Conservation (phyloP, 2,113 vertebrate genomes). For the Albula glossodonta region DNA sequence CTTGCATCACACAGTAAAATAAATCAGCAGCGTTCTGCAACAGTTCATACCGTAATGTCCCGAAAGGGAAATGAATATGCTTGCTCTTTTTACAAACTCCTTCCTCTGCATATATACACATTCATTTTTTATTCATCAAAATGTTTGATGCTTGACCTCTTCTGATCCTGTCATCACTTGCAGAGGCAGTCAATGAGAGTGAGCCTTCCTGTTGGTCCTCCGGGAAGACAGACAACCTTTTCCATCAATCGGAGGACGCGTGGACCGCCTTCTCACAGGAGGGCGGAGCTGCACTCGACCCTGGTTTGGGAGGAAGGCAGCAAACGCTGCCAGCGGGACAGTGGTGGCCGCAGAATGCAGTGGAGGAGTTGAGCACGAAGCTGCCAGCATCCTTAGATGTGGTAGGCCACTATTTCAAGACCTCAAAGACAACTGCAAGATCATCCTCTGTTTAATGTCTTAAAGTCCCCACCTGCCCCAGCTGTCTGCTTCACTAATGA, state of each 20-base stretch:
- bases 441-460: background rate
- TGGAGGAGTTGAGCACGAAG: slow-evolving; percentile 45
- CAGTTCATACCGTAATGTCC: background rate
- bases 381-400: slow-evolving; percentile 40
- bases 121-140: background rate
- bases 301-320: slow-evolving; percentile 7
- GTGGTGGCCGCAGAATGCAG: slow-evolving; percentile 63
- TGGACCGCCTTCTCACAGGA: slow-evolving; percentile 68
- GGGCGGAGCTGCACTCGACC: background rate
- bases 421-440: background rate
- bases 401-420: slow-evolving; percentile 45
- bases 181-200: slow-evolving; percentile 28
- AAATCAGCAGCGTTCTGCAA: too few species aligned
- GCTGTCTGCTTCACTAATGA: background rate
- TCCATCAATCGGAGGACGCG: slow-evolving; percentile 49
- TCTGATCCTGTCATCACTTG: slow-evolving; percentile 39
- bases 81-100: background rate
- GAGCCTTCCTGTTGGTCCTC: slow-evolving; percentile 42
- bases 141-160: background rate
- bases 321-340: slow-evolving; percentile 41
- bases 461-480: background rate
- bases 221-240: slow-evolving; percentile 44
- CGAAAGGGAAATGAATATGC: background rate
- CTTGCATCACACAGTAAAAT: background rate
- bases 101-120: background rate